phyloP scores from a whole-genome alignment of 2,888 invertebrate genomes.

The Ecdyonurus torrentis region DNA sequence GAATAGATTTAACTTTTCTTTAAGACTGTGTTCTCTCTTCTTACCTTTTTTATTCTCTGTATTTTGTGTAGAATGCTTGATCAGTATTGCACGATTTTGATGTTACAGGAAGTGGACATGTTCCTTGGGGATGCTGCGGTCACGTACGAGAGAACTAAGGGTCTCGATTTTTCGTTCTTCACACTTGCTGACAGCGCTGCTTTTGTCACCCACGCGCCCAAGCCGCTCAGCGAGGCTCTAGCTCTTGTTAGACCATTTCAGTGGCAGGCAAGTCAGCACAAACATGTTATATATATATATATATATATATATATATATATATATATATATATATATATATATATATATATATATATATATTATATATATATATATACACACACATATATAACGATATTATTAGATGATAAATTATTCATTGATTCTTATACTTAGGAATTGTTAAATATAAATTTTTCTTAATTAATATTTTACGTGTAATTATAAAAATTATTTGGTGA shows the following conservation, averaged over 20 bases:
- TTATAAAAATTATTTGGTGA: no score
- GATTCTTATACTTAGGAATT: no score
- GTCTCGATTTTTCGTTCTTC: constrained; percentile 58
- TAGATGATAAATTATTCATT: no score
- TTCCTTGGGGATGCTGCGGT: constrained; percentile 58
- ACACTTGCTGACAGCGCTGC: constrained; percentile 62
- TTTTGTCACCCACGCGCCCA: constrained; percentile 57
- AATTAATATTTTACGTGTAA: no score
- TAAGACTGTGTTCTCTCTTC: neutral
- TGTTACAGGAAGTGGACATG: constrained; percentile 44
- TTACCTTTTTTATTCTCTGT: neutral
- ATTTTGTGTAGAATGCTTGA: neutral
- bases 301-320: no score
- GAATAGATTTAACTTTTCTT: neutral
- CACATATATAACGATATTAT: no score
- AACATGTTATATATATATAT: no score
- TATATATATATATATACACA: no score
- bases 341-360: no score
- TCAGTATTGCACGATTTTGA: neutral
- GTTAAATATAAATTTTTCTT: no score
- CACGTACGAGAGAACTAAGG: constrained; percentile 51
- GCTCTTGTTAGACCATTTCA: constrained; percentile 57
- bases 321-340: no score
- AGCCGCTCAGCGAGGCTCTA: constrained; percentile 51
- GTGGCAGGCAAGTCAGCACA: constrained; percentile 37